Percentiles rank a stretch among this genome's conserved stretches.
phyloP scores from a whole-genome alignment of 2,797 vertebrate genomes.

The Bryconaethiops microstoma region DNA sequence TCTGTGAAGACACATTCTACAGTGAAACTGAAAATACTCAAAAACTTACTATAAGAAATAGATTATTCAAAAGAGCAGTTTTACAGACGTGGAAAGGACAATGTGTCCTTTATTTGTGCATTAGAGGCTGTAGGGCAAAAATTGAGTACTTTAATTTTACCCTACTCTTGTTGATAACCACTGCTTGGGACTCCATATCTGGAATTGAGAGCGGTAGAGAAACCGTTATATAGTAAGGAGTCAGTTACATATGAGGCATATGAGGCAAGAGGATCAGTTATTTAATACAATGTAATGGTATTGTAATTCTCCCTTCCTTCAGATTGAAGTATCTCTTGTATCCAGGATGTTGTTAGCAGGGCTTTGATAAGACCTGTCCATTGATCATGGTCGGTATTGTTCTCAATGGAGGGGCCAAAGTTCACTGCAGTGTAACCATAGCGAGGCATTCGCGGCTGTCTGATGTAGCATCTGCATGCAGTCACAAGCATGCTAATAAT shows the following conservation, averaged over 20 bases:
- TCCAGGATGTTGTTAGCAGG: slow-evolving; percentile 32
- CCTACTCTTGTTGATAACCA: slow-evolving; percentile 20
- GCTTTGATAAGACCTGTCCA: slow-evolving; percentile 41
- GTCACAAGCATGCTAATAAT: slow-evolving; percentile 4
- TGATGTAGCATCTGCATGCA: slow-evolving; percentile 6
- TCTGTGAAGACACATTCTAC: not conserved
- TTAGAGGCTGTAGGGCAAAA: slow-evolving; percentile 42
- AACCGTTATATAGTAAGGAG: slow-evolving; percentile 68
- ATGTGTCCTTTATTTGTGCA: not conserved
- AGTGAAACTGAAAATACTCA: not conserved
- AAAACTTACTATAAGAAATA: not conserved
- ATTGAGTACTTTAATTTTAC: slow-evolving; percentile 57
- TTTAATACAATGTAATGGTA: slow-evolving; percentile 77
- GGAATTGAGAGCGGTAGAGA: slow-evolving; percentile 60
- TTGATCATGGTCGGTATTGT: slow-evolving; percentile 36
- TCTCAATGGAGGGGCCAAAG: slow-evolving; percentile 40
- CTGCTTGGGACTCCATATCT: slow-evolving; percentile 40
- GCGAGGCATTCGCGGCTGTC: slow-evolving; percentile 1
- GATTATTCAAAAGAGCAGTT: not conserved
- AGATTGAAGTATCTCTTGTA: not conserved
- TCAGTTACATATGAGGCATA: slow-evolving; percentile 27
- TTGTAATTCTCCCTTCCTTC: slow-evolving; percentile 64
- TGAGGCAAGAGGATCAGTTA: slow-evolving; percentile 71
- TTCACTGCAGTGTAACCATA: slow-evolving; percentile 45
- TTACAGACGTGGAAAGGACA: not conserved